Conservation (phyloP, 2,113 vertebrate species). For the Eretmochelys imbricata region DNA sequence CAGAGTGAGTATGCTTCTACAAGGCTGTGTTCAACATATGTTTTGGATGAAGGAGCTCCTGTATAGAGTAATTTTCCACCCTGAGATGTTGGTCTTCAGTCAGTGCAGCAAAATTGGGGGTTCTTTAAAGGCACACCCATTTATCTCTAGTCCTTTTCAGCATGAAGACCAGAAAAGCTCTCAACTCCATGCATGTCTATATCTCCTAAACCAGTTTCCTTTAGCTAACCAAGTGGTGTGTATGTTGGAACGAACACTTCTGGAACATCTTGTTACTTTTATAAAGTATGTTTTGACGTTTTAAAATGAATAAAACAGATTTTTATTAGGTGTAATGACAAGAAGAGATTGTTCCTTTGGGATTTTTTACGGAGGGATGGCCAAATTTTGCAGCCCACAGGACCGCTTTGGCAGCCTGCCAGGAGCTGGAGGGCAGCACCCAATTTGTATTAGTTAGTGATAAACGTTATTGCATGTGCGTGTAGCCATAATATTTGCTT, state of each 20-base stretch:
- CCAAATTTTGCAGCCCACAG: not conserved
- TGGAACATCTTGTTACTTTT: slow-evolving; percentile 44
- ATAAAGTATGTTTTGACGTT: slow-evolving; percentile 37
- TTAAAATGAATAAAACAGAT: slow-evolving; percentile 33
- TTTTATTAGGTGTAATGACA: slow-evolving; percentile 53
- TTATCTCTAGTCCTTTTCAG: slow-evolving; percentile 10
- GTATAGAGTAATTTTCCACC: slow-evolving; percentile 1
- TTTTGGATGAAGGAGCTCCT: not conserved
- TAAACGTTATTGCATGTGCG: not conserved
- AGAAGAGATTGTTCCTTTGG: slow-evolving; percentile 4
- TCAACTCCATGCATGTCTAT: slow-evolving; percentile 11
- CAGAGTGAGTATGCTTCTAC: not conserved
- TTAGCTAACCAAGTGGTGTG: slow-evolving; percentile 17
- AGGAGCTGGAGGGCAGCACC: not conserved
- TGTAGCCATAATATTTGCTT: not conserved
- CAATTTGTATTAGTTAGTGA: not conserved
- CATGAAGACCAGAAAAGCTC: slow-evolving; percentile 6
- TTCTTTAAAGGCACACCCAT: not conserved
- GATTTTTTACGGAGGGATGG: not conserved
- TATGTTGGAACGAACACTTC: slow-evolving; percentile 26
- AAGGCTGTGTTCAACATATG: not conserved
- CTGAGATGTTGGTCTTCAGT: not conserved
- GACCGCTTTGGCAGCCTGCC: not conserved
- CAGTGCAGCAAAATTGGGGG: not conserved
- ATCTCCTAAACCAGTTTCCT: slow-evolving; percentile 1